Evolutionary conservation across 53 echinoderm and acorn worm species (phyloP).

Genomic region (Hippasteria phrygiana): DNA sequence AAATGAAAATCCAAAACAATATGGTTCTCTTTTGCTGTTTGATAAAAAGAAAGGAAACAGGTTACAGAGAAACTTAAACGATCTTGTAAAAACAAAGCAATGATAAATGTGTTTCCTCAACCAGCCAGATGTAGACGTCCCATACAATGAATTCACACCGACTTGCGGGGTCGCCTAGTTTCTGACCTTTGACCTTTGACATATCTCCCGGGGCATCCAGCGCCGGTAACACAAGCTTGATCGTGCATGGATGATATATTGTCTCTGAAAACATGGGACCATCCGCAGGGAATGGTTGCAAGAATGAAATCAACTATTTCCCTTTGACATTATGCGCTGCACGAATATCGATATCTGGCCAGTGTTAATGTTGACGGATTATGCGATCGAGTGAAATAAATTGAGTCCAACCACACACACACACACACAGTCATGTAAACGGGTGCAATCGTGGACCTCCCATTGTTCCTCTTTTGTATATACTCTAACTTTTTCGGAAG

Average conservation of each 20-base stretch:
- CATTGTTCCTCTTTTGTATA: too few species aligned
- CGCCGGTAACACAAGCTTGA: slow-evolving; percentile 41
- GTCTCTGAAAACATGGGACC: slow-evolving; percentile 40
- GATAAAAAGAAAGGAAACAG: too few species aligned
- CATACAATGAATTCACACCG: slow-evolving; percentile 17
- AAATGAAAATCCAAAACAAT: too few species aligned
- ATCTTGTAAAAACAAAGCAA: not conserved
- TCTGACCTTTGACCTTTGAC: slow-evolving; percentile 49
- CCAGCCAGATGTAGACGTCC: not conserved
- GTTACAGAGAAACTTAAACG: not conserved
- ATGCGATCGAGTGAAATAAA: too few species aligned
- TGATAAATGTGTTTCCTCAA: not conserved
- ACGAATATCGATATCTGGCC: not conserved
- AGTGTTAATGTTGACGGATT: not conserved
- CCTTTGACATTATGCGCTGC: not conserved
- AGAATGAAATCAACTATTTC: not conserved
- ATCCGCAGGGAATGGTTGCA: slow-evolving; percentile 28
- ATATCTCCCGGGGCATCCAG: slow-evolving; percentile 38
- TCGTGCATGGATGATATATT: slow-evolving; percentile 48
- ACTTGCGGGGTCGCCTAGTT: slow-evolving; percentile 5
- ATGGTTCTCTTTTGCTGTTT: too few species aligned
- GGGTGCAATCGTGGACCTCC: too few species aligned
- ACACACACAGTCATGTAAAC: too few species aligned
- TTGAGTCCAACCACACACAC: too few species aligned
- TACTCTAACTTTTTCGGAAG: too few species aligned